A percentile compares a stretch with the other conserved stretches of the same genome.
Evolutionary conservation across 2,113 vertebrate genomes (phyloP).

Genomic region (Corythoichthys haematopterus): DNA sequence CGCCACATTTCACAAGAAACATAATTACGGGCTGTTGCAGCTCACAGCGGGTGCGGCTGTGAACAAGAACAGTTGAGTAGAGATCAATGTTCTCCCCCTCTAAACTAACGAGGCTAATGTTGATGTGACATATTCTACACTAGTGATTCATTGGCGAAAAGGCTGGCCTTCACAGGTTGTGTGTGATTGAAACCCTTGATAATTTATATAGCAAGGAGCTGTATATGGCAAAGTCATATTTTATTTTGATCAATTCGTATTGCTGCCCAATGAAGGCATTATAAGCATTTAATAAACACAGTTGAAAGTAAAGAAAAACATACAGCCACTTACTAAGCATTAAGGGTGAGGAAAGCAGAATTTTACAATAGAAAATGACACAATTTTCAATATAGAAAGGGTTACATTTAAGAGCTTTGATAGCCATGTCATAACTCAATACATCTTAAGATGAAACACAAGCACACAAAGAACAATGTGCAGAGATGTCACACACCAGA

Average conservation of each 20-base stretch:
- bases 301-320: conserved; percentile 66
- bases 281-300: conserved; percentile 66
- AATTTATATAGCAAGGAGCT: not conserved
- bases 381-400: conserved; percentile 53
- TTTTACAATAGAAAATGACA: conserved; percentile 64
- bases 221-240: conserved; percentile 54
- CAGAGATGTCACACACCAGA: conserved; percentile 21
- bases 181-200: conserved; percentile 7
- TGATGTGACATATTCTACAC: conserved; percentile 44
- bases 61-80: conserved; percentile 38
- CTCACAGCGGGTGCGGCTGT: conserved; percentile 20
- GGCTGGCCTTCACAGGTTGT: conserved; percentile 11
- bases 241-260: conserved; percentile 66
- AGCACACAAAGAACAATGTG: conserved; percentile 32
- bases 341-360: conserved; percentile 47
- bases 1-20: conserved; percentile 41
- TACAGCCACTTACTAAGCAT: conserved; percentile 64
- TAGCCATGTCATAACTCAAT: conserved; percentile 33
- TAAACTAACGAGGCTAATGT: conserved; percentile 63
- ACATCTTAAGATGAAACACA: conserved; percentile 36
- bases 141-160: conserved; percentile 9
- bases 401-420: conserved; percentile 35
- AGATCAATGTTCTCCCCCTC: conserved; percentile 56
- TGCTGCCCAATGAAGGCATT: conserved; percentile 62
- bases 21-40: conserved; percentile 43